Percentiles rank a stretch among this genome's conserved stretches.
phyloP scores from a whole-genome alignment of 2,888 invertebrate genomes.

The Pocota personata region DNA sequence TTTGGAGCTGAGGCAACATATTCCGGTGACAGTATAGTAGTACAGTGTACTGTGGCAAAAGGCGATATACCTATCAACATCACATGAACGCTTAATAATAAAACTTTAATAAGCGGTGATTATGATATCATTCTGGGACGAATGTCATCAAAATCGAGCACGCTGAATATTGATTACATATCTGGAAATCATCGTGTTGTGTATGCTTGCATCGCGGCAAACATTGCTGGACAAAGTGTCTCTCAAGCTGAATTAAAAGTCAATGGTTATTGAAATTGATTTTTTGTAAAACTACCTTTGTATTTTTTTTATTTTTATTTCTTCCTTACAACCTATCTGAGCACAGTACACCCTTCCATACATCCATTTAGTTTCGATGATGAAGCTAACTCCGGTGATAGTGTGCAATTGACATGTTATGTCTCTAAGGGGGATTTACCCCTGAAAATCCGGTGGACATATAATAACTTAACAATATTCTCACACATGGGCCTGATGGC shows the following conservation, averaged over 20 bases:
- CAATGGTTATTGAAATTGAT: conserved; percentile 78
- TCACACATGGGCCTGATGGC: conserved; percentile 85
- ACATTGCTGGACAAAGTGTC: conserved; percentile 84
- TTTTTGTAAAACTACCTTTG: conserved; percentile 30
- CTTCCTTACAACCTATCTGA: conserved; percentile 17
- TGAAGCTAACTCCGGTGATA: conserved; percentile 87
- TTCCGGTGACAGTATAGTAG: conserved; percentile 88
- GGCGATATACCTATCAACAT: conserved; percentile 88
- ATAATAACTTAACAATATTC: conserved; percentile 80
- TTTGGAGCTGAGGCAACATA: conserved; percentile 89
- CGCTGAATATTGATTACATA: conserved; percentile 86
- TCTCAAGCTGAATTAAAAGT: conserved; percentile 83
- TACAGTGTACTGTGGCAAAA: conserved; percentile 85
- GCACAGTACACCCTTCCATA: conserved; percentile 88
- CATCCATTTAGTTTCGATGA: conserved; percentile 82
- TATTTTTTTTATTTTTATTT: conserved; percentile 42
- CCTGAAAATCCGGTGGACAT: conserved; percentile 87
- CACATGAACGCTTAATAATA: conserved; percentile 85
- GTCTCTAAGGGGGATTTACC: conserved; percentile 87
- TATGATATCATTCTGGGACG: conserved; percentile 80
- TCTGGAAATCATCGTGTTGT: conserved; percentile 86
- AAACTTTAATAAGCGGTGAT: conserved; percentile 80
- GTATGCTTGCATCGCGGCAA: conserved; percentile 87
- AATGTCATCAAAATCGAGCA: conserved; percentile 83
- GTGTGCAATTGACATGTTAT: conserved; percentile 85